A percentile compares a stretch with the other conserved stretches of the same genome.
Conservation (phyloP, 37 sponge, comb jelly and placozoan genomes). For the Beroe ovata region DNA sequence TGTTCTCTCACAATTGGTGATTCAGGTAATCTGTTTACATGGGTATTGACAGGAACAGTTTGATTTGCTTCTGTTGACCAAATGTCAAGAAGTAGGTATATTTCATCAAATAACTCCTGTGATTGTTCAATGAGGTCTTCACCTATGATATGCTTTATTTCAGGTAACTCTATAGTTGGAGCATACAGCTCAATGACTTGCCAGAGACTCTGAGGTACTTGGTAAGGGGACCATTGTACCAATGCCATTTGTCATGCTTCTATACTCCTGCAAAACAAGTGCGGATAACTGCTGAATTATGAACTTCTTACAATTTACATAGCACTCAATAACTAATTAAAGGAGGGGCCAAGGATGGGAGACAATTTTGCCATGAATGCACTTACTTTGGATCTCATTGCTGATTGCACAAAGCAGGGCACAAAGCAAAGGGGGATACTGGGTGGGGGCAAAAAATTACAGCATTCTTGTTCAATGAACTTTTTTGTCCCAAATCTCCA, state of each 20-base stretch:
- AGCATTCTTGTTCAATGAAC: no score
- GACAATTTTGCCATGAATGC: no score
- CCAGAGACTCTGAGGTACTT: conserved; percentile 60
- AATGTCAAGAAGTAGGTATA: conserved; percentile 44
- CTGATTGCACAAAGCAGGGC: no score
- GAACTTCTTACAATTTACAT: no score
- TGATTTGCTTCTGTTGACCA: conserved; percentile 28
- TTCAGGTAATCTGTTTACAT: background rate
- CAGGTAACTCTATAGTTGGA: conserved; percentile 39
- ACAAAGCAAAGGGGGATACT: no score
- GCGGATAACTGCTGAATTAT: no score
- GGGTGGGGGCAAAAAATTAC: no score
- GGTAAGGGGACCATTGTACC: conserved; percentile 45
- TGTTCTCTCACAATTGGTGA: conserved; percentile 40
- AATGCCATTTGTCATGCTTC: background rate
- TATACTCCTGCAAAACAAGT: no score
- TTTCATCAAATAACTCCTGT: conserved; percentile 30
- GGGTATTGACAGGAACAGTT: background rate
- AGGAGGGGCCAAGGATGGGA: no score
- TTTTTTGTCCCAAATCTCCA: no score
- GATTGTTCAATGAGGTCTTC: conserved; percentile 60
- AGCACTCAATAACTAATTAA: no score
- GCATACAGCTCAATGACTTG: conserved; percentile 61
- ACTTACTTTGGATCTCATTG: no score
- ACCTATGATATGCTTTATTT: conserved; percentile 62